A percentile compares a stretch with the other conserved stretches of the same genome.
phyloP scores from a whole-genome alignment of 1,140 invertebrate genomes.

The Zaprionus inermis region DNA sequence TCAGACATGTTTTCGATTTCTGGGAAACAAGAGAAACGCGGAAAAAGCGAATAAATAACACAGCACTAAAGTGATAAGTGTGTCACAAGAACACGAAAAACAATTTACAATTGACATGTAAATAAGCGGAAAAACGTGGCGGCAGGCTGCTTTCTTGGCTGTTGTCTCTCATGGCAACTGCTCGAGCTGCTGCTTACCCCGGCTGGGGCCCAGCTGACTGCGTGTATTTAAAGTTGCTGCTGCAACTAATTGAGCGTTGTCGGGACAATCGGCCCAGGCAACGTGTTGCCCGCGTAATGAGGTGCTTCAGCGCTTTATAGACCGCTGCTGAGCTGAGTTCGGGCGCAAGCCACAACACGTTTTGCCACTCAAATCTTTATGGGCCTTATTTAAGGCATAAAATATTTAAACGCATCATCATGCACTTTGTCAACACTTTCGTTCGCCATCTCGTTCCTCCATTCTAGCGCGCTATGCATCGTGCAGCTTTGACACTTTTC shows the following conservation, averaged over 20 bases:
- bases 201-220: neutral
- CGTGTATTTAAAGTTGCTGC: constrained; percentile 28
- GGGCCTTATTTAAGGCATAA: constrained; percentile 53
- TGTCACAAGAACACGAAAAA: constrained; percentile 67
- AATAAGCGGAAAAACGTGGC: constrained; percentile 46
- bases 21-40: constrained; percentile 36
- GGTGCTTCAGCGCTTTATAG: constrained; percentile 18
- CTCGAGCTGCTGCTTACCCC: neutral
- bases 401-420: constrained; percentile 75
- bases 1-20: constrained; percentile 77
- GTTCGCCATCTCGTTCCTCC: neutral
- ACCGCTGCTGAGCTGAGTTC: neutral
- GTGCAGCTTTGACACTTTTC: constrained; percentile 31
- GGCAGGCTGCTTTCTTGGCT: neutral
- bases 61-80: constrained; percentile 54
- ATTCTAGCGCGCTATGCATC: too few species aligned
- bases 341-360: constrained; percentile 58
- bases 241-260: constrained; percentile 53
- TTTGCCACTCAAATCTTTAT: constrained; percentile 77
- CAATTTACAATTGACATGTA: constrained; percentile 83
- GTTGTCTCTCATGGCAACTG: constrained; percentile 39
- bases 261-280: constrained; percentile 36
- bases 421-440: constrained; percentile 75
- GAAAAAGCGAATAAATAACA: constrained; percentile 31
- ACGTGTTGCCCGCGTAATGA: constrained; percentile 28